Conservation (phyloP, 2,888 invertebrate species). For the Trachelus troglodyta region DNA sequence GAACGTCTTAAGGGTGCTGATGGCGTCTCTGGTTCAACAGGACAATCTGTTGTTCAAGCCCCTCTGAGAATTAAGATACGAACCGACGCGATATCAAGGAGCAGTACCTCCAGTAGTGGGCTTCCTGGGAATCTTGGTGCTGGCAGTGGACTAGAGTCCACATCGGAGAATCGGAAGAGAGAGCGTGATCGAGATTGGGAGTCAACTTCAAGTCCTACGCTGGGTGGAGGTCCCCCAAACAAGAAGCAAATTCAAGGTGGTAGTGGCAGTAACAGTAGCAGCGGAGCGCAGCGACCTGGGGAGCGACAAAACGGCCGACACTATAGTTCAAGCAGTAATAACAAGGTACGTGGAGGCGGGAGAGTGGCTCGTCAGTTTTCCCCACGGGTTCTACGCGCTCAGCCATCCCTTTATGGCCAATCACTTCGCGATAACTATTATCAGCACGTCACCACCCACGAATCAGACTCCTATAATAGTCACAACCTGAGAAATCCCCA, state of each 20-base stretch:
- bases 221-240: constrained; percentile 17
- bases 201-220: constrained; percentile 59
- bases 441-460: constrained; percentile 9
- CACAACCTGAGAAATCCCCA: constrained; percentile 10
- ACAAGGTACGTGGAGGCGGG: constrained; percentile 65
- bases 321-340: constrained; percentile 58
- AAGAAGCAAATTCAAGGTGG: constrained; percentile 36
- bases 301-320: constrained; percentile 63
- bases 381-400: constrained; percentile 40
- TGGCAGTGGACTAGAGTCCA: constrained; percentile 17
- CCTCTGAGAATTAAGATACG: constrained; percentile 83
- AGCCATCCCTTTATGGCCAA: constrained; percentile 37
- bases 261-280: constrained; percentile 51
- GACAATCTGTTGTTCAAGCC: constrained; percentile 53
- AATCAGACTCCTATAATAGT: constrained; percentile 5
- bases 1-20: constrained; percentile 74
- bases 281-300: constrained; percentile 40
- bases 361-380: constrained; percentile 44
- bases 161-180: constrained; percentile 40
- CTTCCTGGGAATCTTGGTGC: neutral
- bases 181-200: constrained; percentile 66
- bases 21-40: constrained; percentile 51
- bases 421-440: constrained; percentile 43
- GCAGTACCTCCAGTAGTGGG: constrained; percentile 18
- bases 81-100: constrained; percentile 75